Evolutionary conservation across 2,888 invertebrate species (phyloP).

Genomic region (Abscondita cerata): DNA sequence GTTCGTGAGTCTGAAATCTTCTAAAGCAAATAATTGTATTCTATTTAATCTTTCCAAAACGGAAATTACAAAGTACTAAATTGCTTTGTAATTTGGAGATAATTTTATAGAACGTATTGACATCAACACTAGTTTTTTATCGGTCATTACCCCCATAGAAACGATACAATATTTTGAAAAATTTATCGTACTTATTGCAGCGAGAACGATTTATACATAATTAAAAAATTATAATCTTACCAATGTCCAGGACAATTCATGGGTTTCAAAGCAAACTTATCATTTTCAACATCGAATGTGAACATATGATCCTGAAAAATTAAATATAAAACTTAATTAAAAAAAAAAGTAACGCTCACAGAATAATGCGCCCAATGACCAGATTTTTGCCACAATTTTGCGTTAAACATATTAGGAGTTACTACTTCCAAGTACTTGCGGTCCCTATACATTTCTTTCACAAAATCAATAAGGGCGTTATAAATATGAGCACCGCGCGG

Average conservation of each 20-base stretch:
- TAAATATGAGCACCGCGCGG: constrained; percentile 97
- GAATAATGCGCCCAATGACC: constrained; percentile 99
- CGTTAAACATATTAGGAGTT: constrained; percentile 94
- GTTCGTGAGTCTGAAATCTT: no score
- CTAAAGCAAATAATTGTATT: no score
- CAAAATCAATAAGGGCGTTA: constrained; percentile 89
- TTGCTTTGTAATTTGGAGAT: no score
- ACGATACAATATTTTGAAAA: no score
- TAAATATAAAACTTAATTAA: constrained; percentile 2
- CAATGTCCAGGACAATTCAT: constrained; percentile 99
- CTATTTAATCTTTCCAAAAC: no score
- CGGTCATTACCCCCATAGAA: no score
- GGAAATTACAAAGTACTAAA: no score
- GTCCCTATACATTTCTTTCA: constrained; percentile 84
- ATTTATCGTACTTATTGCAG: no score
- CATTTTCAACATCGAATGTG: constrained; percentile 94
- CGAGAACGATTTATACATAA: no score
- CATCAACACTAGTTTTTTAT: no score
- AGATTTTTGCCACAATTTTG: constrained; percentile 95
- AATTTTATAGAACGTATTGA: no score
- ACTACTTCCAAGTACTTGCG: constrained; percentile 96
- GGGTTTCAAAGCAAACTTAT: constrained; percentile 95
- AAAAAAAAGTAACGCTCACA: constrained; percentile 56
- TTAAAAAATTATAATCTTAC: constrained; percentile 66
- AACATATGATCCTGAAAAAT: constrained; percentile 87